Evolutionary conservation across 2,113 vertebrate species (phyloP), one percentile per base, ranked within the genome.

Genomic region (Catharus fuscescens): DNA sequence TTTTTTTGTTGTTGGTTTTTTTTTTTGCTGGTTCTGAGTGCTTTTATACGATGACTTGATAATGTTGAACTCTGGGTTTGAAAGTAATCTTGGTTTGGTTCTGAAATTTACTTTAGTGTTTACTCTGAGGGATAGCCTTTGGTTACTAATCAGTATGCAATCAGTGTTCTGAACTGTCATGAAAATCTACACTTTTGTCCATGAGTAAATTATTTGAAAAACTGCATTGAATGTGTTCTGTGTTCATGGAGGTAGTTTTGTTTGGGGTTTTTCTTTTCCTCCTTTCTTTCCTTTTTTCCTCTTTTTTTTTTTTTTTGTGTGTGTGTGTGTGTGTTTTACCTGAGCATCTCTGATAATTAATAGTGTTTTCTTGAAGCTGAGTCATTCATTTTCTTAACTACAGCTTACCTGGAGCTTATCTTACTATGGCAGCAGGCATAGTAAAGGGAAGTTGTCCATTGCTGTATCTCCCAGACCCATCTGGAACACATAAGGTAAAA

Each of bases 371-470:
- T 77, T 44, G n/a, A 84, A 85, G 28, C 28, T 57, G 17, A 29
- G 18, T 0, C 0, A 26, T 71, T 79, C 0, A 4, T 86, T 74
- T 44, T 88, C n/a, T 88, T 13, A 79, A 14, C n/a, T 18, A 4
- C 28, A 38, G 7, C 7, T 64, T 47, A 18, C 11, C 21, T 64
- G n/a, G 21, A 23, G 11, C 23, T 73, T 47, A 5, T n/a, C 47
- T n/a, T 45, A 23, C 28, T 66, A 4, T 44, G 47, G 60, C 9
- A 69, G 34, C 29, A 62, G 50, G 14, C 19, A 18, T 2, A 59
- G 18, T 18, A 44, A 73, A 79, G 19, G 10, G 14, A n/a, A 42
- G 19, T 48, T 80, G 7, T 52, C 23, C 1, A 1, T 29, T 61
- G 16, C 34, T 87, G 34, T 61, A 14, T 48, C 5, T 57, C 65